Conservation (phyloP, 2,888 invertebrate genomes). For the Neoaliturus tenellus region DNA sequence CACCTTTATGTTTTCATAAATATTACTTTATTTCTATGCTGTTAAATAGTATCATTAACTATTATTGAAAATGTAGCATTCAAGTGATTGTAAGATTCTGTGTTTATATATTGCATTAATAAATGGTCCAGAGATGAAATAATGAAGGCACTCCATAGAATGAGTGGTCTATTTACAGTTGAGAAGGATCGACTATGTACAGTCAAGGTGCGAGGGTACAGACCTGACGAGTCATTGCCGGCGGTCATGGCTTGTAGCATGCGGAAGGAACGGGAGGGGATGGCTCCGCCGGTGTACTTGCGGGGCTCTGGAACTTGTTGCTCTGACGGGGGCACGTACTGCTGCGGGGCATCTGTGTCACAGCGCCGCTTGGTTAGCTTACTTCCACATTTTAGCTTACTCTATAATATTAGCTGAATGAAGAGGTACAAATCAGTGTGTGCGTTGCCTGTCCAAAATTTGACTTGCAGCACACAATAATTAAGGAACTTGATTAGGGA, state of each 20-base stretch:
- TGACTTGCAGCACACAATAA: no score
- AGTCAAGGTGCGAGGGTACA: background rate
- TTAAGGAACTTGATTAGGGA: no score
- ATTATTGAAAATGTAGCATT: no score
- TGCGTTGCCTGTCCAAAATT: no score
- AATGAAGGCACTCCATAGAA: background rate
- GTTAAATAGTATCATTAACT: no score
- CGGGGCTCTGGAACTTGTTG: slow-evolving; percentile 81
- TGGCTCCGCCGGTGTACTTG: slow-evolving; percentile 85
- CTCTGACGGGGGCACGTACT: slow-evolving; percentile 79
- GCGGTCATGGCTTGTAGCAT: slow-evolving; percentile 87
- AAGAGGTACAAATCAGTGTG: no score
- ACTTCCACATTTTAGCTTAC: no score
- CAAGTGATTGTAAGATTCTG: background rate
- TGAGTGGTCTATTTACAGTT: background rate
- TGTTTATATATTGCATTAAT: background rate
- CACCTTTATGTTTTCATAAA: no score
- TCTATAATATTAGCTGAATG: no score
- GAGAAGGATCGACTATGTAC: slow-evolving; percentile 10
- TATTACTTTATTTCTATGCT: no score
- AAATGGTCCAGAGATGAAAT: slow-evolving; percentile 22
- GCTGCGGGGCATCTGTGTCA: slow-evolving; percentile 62
- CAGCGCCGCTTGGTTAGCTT: no score
- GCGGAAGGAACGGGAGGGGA: slow-evolving; percentile 88
- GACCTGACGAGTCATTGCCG: slow-evolving; percentile 52